A percentile compares a stretch with the other conserved stretches of the same genome.
These are phyloP conservation scores for Narcine bancroftii DNA, from an alignment of 2,113 vertebrate species.

Conservation along the genomic window DNA sequence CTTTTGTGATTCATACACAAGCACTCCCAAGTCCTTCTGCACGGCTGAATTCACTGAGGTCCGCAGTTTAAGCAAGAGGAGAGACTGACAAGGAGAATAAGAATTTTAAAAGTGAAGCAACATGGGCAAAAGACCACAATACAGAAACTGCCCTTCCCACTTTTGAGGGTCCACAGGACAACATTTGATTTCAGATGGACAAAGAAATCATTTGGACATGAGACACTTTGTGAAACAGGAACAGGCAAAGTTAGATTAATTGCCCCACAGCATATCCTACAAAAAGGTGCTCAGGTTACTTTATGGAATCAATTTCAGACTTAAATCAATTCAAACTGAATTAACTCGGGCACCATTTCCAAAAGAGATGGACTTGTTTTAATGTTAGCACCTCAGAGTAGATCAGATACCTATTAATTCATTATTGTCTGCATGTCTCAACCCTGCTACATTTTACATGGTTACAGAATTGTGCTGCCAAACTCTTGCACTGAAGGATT, in stretches of 20 bases:
- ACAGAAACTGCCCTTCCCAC: neutral
- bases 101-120: neutral
- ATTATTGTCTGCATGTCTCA: neutral
- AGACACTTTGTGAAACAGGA: neutral
- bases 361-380: neutral
- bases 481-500: neutral
- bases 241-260: neutral
- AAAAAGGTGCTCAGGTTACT: neutral
- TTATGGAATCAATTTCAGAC: neutral
- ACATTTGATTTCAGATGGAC: neutral
- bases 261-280: neutral
- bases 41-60: no score
- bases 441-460: neutral
- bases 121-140: neutral
- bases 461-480: neutral
- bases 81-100: neutral
- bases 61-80: no score
- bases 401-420: neutral
- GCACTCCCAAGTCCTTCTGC: no score
- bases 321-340: neutral
- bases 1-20: no score
- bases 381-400: neutral
- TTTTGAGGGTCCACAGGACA: no score
- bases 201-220: neutral
- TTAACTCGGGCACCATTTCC: neutral